Evolutionary conservation across 1,140 invertebrate genomes (phyloP), one percentile per base, ranked within the genome.

Genomic region (Diorhabda elongata): DNA sequence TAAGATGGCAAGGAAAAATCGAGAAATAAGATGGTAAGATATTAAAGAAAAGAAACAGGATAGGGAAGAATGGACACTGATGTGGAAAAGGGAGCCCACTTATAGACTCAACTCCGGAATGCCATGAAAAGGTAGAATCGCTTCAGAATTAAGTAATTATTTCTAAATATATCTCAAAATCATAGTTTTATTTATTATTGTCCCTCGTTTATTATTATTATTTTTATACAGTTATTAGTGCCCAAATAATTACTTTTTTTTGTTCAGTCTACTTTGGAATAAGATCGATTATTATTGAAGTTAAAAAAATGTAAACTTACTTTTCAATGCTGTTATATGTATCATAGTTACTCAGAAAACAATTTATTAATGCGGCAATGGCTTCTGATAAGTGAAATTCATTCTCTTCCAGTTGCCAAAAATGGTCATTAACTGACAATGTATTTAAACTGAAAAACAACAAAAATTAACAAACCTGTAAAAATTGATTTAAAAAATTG

Each of bases 371-470:
- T 74, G 85, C 84, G 52, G 87, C 86, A 43, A 88, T 88, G 0
- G 87, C 89, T 80, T 88, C 86, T 64, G 90, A 88, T 44, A 91
- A 82, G 82, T 92, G 90, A 80, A 89, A 89, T 81, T 93, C 90
- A 76, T 92, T 90, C 26, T 90, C 89, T 82, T 91, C 88, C 42
- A 87, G 87, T 61, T 90, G 82, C 91, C 91, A 93, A 68, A 88
- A 87, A 68, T 90, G 84, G 76, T 92, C 90, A 77, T 91, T 90
- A 74, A 89, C 85, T 44, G 89, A 88, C 74, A 90, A 87, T 84
- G 90, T 83, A 79, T 90, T 89, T 70, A 63, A 82, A 76, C 76
- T 76, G 64, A 66, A 72, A 63, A 52, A 62, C 44, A 66, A 69
- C 59, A 64, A 62, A 64, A 11, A 70, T 26, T 26, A 11, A 11